Percentiles rank a stretch among this genome's conserved stretches.
phyloP scores from a whole-genome alignment of 2,888 invertebrate species.

The Ryuthela nishihirai region DNA sequence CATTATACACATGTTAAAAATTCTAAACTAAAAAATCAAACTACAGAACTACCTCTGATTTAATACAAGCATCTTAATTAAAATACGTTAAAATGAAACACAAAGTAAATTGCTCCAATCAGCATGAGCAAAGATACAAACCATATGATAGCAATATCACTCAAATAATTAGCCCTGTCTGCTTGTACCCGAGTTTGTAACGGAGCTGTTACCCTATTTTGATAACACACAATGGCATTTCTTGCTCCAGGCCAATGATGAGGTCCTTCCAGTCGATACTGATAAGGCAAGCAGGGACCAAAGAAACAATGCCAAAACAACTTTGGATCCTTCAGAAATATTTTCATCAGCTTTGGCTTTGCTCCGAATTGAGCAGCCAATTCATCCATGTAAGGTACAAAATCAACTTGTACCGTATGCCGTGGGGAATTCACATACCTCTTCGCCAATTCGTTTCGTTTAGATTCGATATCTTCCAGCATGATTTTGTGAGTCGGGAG shows the following conservation, averaged over 20 bases:
- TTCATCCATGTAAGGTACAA: slow-evolving; percentile 51
- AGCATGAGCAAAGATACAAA: no score
- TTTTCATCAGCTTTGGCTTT: slow-evolving; percentile 49
- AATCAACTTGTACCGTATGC: slow-evolving; percentile 29
- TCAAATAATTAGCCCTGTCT: no score
- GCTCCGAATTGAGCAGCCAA: slow-evolving; percentile 51
- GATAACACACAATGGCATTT: slow-evolving; percentile 48
- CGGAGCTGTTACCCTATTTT: slow-evolving; percentile 38
- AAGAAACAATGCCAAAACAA: slow-evolving; percentile 45
- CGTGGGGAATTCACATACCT: slow-evolving; percentile 68
- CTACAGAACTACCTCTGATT: no score
- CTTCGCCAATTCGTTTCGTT: slow-evolving; percentile 62
- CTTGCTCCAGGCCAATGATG: slow-evolving; percentile 52
- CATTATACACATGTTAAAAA: no score
- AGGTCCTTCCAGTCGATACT: slow-evolving; percentile 51
- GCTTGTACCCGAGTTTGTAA: slow-evolving; percentile 37
- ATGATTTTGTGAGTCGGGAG: slow-evolving; percentile 63
- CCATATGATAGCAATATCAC: no score
- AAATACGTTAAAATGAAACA: no score
- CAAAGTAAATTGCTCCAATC: no score
- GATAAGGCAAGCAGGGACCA: slow-evolving; percentile 50
- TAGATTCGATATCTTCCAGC: slow-evolving; percentile 59
- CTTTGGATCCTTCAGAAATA: slow-evolving; percentile 44
- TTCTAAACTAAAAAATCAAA: no score
- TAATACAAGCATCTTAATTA: no score